phyloP scores from a whole-genome alignment of 2,888 invertebrate species.

The Microplitis deprimator region DNA sequence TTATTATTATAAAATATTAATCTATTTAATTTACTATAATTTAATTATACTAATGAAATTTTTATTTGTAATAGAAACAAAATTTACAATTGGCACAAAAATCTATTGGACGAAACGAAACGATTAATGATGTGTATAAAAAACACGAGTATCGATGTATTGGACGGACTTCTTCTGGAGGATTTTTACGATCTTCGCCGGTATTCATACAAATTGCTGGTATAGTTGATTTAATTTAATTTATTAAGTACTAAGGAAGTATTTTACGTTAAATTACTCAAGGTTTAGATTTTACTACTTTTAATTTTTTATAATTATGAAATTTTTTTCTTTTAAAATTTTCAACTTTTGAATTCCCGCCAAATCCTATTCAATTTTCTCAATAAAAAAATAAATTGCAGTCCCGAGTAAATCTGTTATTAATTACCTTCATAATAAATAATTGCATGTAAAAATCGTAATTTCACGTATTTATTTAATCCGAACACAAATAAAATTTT shows the following conservation, averaged over 20 bases:
- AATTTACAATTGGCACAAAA: slow-evolving; percentile 59
- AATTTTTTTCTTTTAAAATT: slow-evolving; percentile 15
- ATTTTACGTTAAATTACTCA: background rate
- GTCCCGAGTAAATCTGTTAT: no score
- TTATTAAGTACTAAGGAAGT: background rate
- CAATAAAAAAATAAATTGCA: no score
- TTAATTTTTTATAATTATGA: background rate
- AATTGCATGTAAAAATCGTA: no score
- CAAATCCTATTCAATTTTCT: no score
- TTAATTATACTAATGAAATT: background rate
- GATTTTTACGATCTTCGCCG: slow-evolving; percentile 63
- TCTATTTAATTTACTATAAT: no score
- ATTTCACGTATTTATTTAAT: no score
- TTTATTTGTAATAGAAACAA: slow-evolving; percentile 56
- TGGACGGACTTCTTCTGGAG: slow-evolving; percentile 61
- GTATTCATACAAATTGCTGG: slow-evolving; percentile 65
- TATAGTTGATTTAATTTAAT: slow-evolving; percentile 39
- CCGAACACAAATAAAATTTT: no score
- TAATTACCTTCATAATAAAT: no score
- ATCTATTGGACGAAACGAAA: slow-evolving; percentile 56
- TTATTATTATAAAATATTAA: background rate
- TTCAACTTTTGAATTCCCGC: no score
- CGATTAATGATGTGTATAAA: slow-evolving; percentile 52
- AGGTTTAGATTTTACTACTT: background rate
- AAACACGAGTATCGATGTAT: slow-evolving; percentile 66